These are phyloP conservation scores for Meda fulgida DNA, from an alignment of 2,797 vertebrate species.

Conservation along the genomic window DNA sequence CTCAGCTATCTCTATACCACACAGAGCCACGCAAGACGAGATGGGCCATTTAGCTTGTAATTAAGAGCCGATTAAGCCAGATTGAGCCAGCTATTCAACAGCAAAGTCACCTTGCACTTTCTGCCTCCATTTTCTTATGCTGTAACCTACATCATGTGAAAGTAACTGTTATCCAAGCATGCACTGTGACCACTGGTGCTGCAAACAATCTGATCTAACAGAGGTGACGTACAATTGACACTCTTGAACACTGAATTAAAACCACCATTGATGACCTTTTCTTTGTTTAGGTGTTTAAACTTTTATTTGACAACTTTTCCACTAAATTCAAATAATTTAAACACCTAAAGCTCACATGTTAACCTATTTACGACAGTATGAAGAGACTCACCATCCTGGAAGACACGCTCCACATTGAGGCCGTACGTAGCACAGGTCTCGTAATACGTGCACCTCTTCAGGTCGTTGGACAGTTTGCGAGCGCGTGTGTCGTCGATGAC, in stretches of 20 bases:
- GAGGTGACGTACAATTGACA: background rate
- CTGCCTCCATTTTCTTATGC: background rate
- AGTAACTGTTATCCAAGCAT: slow-evolving; percentile 17
- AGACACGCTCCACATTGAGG: slow-evolving; percentile 96
- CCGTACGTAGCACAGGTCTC: slow-evolving; percentile 97
- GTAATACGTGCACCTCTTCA: slow-evolving; percentile 97
- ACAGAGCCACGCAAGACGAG: slow-evolving; percentile 64
- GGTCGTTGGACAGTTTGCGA: slow-evolving; percentile 91
- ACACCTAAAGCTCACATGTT: background rate
- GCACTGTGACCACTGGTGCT: background rate
- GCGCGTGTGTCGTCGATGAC: slow-evolving; percentile 92
- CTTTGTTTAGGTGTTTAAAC: background rate
- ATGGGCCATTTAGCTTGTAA: slow-evolving; percentile 73
- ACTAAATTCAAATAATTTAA: background rate
- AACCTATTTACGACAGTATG: background rate
- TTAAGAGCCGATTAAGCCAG: slow-evolving; percentile 72
- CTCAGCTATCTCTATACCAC: slow-evolving; percentile 22
- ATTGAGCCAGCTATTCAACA: slow-evolving; percentile 51
- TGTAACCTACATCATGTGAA: slow-evolving; percentile 15
- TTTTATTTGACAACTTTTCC: background rate
- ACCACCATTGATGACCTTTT: background rate
- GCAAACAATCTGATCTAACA: background rate
- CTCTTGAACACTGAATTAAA: background rate
- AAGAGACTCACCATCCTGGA: slow-evolving; percentile 88
- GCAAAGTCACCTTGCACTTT: slow-evolving; percentile 56